These are phyloP conservation scores for Ciconia stormi DNA, from an alignment of 2,113 vertebrate genomes.

Conservation along the genomic window DNA sequence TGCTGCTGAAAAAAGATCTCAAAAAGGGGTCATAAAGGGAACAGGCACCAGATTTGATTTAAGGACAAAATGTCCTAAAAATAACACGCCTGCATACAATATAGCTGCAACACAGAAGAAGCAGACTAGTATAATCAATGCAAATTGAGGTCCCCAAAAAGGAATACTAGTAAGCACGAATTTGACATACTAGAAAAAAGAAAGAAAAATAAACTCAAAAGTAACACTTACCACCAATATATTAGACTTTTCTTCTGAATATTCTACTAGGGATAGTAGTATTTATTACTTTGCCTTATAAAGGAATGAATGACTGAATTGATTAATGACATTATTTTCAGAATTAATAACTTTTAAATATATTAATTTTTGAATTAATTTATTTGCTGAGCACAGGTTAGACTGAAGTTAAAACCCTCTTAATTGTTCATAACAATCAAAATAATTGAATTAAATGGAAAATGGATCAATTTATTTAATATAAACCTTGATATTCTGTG, in stretches of 20 bases:
- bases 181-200: not conserved
- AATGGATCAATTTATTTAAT: not conserved
- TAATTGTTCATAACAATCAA: not conserved
- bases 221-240: not conserved
- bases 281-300: not conserved
- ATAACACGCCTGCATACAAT: not conserved
- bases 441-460: not conserved
- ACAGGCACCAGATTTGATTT: not conserved
- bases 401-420: not conserved
- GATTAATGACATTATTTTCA: not conserved
- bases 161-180: not conserved
- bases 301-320: not conserved
- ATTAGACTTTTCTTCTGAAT: not conserved
- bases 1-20: constrained; percentile 10
- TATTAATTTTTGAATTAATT: not conserved
- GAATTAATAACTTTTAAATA: not conserved
- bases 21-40: not conserved
- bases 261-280: not conserved
- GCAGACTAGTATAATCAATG: not conserved
- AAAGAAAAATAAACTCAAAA: not conserved
- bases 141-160: not conserved
- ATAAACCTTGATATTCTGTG: not conserved
- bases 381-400: not conserved
- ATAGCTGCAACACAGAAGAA: not conserved
- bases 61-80: constrained; percentile 34